phyloP scores from a whole-genome alignment of 2,888 invertebrate species.

The Tenodera sinensis region DNA sequence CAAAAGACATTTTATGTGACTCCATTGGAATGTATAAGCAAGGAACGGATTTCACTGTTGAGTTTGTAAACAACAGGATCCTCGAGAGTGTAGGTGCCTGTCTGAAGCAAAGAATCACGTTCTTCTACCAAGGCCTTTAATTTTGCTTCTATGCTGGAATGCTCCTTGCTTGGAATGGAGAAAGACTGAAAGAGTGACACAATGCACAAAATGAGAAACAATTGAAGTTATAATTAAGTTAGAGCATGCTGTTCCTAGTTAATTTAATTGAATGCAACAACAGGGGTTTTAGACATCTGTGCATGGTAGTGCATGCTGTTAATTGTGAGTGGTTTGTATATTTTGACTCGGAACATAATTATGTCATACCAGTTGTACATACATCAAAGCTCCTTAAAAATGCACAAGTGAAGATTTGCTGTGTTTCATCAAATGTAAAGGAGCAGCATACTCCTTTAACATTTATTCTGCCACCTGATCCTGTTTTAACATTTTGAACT shows the following conservation, averaged over 20 bases:
- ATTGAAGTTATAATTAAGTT: neutral
- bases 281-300: too few species aligned
- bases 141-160: neutral
- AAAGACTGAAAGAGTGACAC: neutral
- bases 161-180: neutral
- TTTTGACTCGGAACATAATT: too few species aligned
- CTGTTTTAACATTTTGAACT: too few species aligned
- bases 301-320: too few species aligned
- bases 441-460: too few species aligned
- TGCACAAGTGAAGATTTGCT: too few species aligned
- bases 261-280: too few species aligned
- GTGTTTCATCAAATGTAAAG: too few species aligned
- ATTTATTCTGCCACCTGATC: too few species aligned
- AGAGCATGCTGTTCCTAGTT: neutral
- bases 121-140: conserved; percentile 39
- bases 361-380: too few species aligned
- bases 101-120: conserved; percentile 49
- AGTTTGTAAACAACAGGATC: conserved; percentile 50
- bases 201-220: neutral
- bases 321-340: too few species aligned
- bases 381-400: too few species aligned
- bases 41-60: conserved; percentile 48
- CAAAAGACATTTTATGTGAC: neutral
- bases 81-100: conserved; percentile 48
- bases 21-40: neutral